Evolutionary conservation across 2,113 vertebrate species (phyloP).

Genomic region (Pontoporia blainvillei): DNA sequence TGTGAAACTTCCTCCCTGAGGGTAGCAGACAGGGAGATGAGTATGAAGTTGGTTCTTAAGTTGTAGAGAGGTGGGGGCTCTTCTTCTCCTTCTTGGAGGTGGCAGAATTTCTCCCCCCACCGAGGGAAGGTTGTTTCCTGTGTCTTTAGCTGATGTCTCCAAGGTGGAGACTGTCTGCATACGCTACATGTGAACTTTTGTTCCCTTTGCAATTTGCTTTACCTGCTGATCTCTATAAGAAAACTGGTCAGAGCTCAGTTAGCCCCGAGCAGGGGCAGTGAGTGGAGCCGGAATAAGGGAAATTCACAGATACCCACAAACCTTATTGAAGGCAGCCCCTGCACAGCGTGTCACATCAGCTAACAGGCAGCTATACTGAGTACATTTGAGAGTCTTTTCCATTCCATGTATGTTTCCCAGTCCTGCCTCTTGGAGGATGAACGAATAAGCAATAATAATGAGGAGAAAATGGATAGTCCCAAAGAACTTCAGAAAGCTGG

Average conservation of each 20-base stretch:
- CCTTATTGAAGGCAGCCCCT: background rate
- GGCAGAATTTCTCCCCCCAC: background rate
- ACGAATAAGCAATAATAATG: background rate
- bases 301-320: too few species aligned
- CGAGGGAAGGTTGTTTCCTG: background rate
- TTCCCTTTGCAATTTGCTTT: background rate
- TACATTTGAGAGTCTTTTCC: background rate
- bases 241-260: background rate
- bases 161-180: background rate
- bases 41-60: background rate
- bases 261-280: background rate
- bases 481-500: background rate
- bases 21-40: background rate
- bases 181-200: background rate
- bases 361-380: accelerated
- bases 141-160: background rate
- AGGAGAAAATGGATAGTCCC: background rate
- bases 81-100: too few species aligned
- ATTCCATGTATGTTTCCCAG: accelerated
- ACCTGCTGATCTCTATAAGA: background rate
- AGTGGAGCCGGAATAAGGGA: background rate
- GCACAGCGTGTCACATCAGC: background rate
- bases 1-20: constrained; percentile 44
- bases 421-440: background rate
- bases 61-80: background rate